These are phyloP conservation scores for Clarias magur DNA, from an alignment of 2,113 vertebrate genomes.

Conservation along the genomic window DNA sequence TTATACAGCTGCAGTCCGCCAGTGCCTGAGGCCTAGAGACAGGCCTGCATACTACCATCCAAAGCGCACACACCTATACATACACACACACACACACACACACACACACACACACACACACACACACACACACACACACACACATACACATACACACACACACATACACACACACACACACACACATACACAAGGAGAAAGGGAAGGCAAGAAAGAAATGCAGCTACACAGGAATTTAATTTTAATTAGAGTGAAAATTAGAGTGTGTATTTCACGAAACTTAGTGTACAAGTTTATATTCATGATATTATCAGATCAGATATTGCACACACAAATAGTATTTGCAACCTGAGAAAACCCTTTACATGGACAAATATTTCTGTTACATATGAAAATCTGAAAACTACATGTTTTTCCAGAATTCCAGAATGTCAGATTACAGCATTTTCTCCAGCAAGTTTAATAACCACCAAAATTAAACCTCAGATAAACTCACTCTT, in stretches of 20 bases:
- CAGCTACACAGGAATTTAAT: neutral
- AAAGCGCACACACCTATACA: neutral
- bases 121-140: neutral
- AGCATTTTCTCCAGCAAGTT: neutral
- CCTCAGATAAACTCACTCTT: neutral
- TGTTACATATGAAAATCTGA: neutral
- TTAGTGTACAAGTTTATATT: neutral
- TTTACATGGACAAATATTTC: neutral
- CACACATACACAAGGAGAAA: no score
- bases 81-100: neutral
- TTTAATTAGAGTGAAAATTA: neutral
- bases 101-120: neutral
- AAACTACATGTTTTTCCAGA: neutral
- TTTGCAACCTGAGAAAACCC: neutral
- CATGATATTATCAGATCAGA: neutral
- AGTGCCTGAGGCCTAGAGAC: conserved; percentile 20
- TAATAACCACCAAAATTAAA: neutral
- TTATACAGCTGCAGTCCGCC: conserved; percentile 32
- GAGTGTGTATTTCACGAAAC: neutral
- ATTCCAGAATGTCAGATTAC: neutral
- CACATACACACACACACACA: neutral
- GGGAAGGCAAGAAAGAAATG: neutral
- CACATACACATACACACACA: neutral
- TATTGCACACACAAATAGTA: neutral
- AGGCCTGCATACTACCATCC: conserved; percentile 13